A percentile compares a stretch with the other conserved stretches of the same genome.
Evolutionary conservation across 37 sponge, comb jelly and placozoan genomes (phyloP).

Genomic region (Ianthella basta): DNA sequence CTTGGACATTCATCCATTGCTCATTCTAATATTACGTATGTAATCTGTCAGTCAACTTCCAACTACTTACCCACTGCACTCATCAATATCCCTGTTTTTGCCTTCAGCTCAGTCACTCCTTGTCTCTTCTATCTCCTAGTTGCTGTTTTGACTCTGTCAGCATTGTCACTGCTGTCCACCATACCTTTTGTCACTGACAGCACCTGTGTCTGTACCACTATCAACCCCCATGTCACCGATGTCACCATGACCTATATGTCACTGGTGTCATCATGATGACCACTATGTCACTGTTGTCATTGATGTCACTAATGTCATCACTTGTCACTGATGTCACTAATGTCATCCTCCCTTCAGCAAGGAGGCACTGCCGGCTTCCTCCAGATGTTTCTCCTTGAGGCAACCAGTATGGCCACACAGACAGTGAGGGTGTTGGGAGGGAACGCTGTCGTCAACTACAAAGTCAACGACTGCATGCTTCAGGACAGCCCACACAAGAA

Average conservation of each 20-base stretch:
- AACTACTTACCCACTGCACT: background rate
- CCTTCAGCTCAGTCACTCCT: background rate
- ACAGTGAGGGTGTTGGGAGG: constrained; percentile 70
- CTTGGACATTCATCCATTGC: background rate
- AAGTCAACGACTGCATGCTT: constrained; percentile 61
- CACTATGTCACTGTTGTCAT: too few relatives aligned
- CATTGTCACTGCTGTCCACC: too few relatives aligned
- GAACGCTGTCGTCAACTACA: constrained; percentile 66
- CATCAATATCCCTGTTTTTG: background rate
- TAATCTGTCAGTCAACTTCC: background rate
- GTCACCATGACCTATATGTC: too few relatives aligned
- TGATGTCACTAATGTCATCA: too few relatives aligned
- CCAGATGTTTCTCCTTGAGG: constrained; percentile 66
- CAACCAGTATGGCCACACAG: constrained; percentile 53
- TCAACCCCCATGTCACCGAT: too few relatives aligned
- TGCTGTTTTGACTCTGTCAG: too few relatives aligned
- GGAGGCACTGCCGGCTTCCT: constrained; percentile 59
- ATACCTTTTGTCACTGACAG: too few relatives aligned
- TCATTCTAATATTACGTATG: background rate
- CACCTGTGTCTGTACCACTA: too few relatives aligned
- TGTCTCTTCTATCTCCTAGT: background rate
- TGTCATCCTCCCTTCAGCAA: constrained; percentile 19
- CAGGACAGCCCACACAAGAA: constrained; percentile 71
- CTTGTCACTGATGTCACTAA: too few relatives aligned
- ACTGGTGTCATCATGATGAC: too few relatives aligned